Evolutionary conservation across 2,888 invertebrate species (phyloP).

Genomic region (Xiphydria camelus): DNA sequence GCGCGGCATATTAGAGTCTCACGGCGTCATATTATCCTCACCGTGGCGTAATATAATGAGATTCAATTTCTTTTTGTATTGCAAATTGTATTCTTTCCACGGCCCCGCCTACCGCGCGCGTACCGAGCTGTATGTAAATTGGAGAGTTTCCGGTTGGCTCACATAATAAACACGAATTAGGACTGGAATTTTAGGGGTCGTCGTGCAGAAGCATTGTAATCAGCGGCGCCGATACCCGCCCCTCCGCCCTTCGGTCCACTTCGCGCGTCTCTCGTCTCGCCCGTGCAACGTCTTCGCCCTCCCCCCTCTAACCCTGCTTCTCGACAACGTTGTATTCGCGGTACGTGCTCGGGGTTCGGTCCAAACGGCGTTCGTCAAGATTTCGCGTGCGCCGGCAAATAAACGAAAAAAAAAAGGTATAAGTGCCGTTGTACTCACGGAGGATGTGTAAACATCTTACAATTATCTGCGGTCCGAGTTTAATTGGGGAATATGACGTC

Average conservation of each 20-base stretch:
- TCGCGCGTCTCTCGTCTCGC: background rate
- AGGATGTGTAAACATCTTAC: no score
- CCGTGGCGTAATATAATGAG: slow-evolving; percentile 8
- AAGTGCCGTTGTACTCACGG: no score
- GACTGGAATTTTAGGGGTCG: slow-evolving; percentile 13
- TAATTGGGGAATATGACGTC: no score
- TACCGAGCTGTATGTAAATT: slow-evolving; percentile 26
- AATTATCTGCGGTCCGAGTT: no score
- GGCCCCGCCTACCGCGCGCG: slow-evolving; percentile 8
- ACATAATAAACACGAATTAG: slow-evolving; percentile 31
- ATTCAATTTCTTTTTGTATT: slow-evolving; percentile 13
- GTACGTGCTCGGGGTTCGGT: background rate
- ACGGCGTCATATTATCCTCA: background rate
- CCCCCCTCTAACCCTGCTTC: background rate
- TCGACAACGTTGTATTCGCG: background rate
- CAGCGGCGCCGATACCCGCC: slow-evolving; percentile 25
- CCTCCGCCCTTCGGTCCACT: slow-evolving; percentile 4
- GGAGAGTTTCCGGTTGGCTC: slow-evolving; percentile 28
- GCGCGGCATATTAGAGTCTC: slow-evolving; percentile 2
- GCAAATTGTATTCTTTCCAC: slow-evolving; percentile 23
- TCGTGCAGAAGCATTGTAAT: slow-evolving; percentile 24
- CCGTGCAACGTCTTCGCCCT: slow-evolving; percentile 15
- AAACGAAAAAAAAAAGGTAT: no score
- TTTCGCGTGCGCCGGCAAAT: slow-evolving; percentile 1
- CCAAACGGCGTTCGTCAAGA: background rate